phyloP scores from a whole-genome alignment of 2,113 vertebrate species.

The Glaucidium brasilianum region DNA sequence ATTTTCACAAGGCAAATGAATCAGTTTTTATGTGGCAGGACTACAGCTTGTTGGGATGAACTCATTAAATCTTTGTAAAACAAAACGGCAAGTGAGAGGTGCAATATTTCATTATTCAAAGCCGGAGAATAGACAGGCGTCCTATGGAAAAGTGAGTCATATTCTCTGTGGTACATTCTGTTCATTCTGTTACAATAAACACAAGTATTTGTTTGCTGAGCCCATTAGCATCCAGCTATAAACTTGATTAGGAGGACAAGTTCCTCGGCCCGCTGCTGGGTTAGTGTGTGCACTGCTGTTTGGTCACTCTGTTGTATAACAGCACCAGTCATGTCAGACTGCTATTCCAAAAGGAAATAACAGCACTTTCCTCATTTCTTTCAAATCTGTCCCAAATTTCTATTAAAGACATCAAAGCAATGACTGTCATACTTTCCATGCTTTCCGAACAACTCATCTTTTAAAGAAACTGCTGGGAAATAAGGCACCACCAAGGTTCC shows the following conservation, averaged over 20 bases:
- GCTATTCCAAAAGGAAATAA: constrained; percentile 43
- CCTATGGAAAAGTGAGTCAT: constrained; percentile 70
- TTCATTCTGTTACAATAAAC: constrained; percentile 60
- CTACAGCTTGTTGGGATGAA: neutral
- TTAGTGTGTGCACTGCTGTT: neutral
- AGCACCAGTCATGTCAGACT: constrained; percentile 5
- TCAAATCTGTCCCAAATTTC: constrained; percentile 41
- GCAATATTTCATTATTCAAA: constrained; percentile 35
- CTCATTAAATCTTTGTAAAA: neutral
- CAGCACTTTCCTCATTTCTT: constrained; percentile 19
- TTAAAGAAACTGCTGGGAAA: constrained; percentile 29
- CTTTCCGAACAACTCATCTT: constrained; percentile 2
- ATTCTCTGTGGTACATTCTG: constrained; percentile 62
- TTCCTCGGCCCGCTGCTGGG: neutral
- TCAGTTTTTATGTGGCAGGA: constrained; percentile 18
- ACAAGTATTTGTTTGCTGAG: constrained; percentile 50
- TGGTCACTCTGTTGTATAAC: neutral
- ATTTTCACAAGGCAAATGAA: constrained; percentile 5
- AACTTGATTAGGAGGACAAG: neutral
- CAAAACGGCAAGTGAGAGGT: neutral
- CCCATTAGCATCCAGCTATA: constrained; percentile 33
- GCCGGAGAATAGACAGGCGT: neutral
- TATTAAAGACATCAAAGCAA: constrained; percentile 47
- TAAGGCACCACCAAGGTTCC: neutral
- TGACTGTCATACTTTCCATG: constrained; percentile 25